Evolutionary conservation across 2,113 vertebrate species (phyloP).

Genomic region (Rana temporaria): DNA sequence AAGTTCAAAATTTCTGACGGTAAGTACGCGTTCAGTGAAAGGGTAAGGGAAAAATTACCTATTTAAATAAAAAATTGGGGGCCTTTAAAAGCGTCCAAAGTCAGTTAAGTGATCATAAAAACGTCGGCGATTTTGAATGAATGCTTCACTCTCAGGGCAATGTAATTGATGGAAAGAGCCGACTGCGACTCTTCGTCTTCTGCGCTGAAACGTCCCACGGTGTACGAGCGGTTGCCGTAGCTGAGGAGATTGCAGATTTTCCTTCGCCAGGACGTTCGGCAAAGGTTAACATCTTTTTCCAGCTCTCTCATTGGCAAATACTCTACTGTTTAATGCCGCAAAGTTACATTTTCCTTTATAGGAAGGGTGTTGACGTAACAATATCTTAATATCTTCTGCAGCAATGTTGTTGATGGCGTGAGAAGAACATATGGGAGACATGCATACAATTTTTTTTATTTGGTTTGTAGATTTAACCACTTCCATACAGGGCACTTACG

Average conservation of each 20-base stretch:
- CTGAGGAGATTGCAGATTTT: constrained; percentile 6
- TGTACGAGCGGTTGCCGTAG: constrained; percentile 43
- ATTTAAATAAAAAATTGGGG: constrained; percentile 54
- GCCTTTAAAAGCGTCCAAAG: constrained; percentile 48
- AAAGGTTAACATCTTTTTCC: constrained; percentile 10
- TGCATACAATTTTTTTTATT: no score
- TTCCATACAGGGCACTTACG: no score
- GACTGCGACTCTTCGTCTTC: constrained; percentile 37
- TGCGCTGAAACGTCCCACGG: constrained; percentile 38
- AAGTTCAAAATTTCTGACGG: constrained; percentile 3
- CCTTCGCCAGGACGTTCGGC: constrained; percentile 10
- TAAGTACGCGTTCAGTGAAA: constrained; percentile 15
- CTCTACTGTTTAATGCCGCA: constrained; percentile 19
- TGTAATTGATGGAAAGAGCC: constrained; percentile 51
- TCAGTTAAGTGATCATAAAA: constrained; percentile 56
- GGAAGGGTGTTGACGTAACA: constrained; percentile 14
- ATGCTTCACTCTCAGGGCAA: constrained; percentile 22
- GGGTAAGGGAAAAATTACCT: constrained; percentile 18
- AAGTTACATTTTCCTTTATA: neutral
- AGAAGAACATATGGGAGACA: neutral
- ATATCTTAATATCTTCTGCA: constrained; percentile 22
- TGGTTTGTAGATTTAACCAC: no score
- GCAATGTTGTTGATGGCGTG: constrained; percentile 6
- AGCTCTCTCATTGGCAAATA: constrained; percentile 16
- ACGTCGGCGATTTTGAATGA: constrained; percentile 48